Evolutionary conservation across 2,113 vertebrate species (phyloP).

Genomic region (Tragelaphus strepsiceros): DNA sequence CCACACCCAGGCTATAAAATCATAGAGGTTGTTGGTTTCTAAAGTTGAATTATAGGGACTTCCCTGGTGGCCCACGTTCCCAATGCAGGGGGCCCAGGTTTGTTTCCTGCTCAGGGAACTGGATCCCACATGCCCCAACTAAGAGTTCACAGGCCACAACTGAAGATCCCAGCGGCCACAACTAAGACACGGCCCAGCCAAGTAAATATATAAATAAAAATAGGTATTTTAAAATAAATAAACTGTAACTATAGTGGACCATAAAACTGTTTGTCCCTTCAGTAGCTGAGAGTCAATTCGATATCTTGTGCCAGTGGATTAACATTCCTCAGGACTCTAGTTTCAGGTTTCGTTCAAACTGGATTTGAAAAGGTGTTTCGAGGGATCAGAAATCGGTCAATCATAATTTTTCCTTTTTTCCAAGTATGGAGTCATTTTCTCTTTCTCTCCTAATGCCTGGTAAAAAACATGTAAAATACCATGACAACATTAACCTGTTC

Average conservation of each 20-base stretch:
- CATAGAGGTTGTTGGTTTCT: too few species aligned
- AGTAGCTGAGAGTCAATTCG: neutral
- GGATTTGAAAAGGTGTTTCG: neutral
- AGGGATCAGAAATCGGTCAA: neutral
- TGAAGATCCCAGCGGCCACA: too few species aligned
- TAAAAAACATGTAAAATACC: neutral
- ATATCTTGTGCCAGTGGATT: neutral
- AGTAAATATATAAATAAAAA: too few species aligned
- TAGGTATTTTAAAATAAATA: too few species aligned
- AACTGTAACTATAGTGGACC: neutral
- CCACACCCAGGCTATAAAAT: too few species aligned
- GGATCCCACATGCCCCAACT: too few species aligned
- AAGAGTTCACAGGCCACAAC: too few species aligned
- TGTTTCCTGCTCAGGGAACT: too few species aligned
- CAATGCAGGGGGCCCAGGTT: too few species aligned
- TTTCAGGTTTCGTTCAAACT: neutral
- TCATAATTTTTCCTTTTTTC: slow-evolving; percentile 15
- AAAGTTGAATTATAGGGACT: too few species aligned
- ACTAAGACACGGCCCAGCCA: too few species aligned
- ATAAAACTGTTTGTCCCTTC: slow-evolving; percentile 38
- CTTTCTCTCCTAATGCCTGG: neutral
- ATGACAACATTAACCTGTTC: neutral
- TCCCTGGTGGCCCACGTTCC: too few species aligned
- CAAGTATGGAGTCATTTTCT: neutral
- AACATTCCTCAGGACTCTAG: neutral